Base-by-base conservation (phyloP, 2,888 invertebrate genomes). In the Cephus spinipes region DNA sequence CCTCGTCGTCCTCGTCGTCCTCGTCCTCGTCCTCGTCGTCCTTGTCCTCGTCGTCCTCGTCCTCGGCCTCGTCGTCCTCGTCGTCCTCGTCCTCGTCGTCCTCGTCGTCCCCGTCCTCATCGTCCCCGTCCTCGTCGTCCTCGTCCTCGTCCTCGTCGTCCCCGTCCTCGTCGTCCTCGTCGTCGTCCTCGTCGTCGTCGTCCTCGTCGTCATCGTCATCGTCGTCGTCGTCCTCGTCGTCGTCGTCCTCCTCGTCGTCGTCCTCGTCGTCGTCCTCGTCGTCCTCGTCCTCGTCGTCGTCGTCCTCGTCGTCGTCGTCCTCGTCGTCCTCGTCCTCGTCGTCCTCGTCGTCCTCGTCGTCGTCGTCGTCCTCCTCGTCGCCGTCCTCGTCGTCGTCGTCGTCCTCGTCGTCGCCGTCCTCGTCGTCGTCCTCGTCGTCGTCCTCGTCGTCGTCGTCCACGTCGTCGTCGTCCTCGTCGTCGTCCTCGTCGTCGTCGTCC, bases 11-110 rank as follows among this genome's bases (percentile, higher is more conserved):
- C n/a, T 23, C 76, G 15, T 23, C 76, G 12, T 73, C 73, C n/a
- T 73, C 76, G 15, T 32, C 73, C n/a, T 73, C 76, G 23, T 32
- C 76, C 30, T 73, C 73, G 12, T 73, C 76, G n/a, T n/a, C n/a
- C n/a, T n/a, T n/a, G n/a, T n/a, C n/a, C n/a, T n/a, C n/a, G n/a
- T n/a, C n/a, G n/a, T n/a, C n/a, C n/a, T n/a, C n/a, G n/a, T n/a
- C n/a, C n/a, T n/a, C n/a, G n/a, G n/a, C n/a, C n/a, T n/a, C n/a
- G n/a, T n/a, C n/a, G n/a, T n/a, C n/a, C n/a, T n/a, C n/a, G n/a
- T n/a, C n/a, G n/a, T n/a, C n/a, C 12, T 73, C 73, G n/a, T 0
- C 73, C 30, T 33, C 76, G 3, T 68, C 68, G 68, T 68, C 68
- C 68, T 68, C 68, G n/a, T n/a, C n/a, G n/a, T n/a, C n/a, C n/a